Conservation (phyloP, 2,888 invertebrate species). For the Trachelus tabidus region DNA sequence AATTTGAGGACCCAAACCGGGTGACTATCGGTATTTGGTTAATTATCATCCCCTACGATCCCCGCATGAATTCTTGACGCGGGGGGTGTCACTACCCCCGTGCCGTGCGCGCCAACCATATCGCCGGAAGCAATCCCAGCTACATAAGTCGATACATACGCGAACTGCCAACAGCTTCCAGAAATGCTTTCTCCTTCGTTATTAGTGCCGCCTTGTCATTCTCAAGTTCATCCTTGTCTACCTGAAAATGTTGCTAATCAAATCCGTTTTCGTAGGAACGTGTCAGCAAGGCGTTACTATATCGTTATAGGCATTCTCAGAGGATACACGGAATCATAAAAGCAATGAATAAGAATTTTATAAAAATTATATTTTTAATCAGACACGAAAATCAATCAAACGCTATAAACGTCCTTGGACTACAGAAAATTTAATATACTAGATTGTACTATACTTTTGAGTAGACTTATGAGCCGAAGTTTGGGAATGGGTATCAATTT, state of each 20-base stretch:
- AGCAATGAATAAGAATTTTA: neutral
- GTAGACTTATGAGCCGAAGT: neutral
- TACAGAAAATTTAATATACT: neutral
- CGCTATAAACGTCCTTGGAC: neutral
- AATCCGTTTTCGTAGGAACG: neutral
- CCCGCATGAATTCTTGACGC: slow-evolving; percentile 65
- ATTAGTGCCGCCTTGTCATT: neutral
- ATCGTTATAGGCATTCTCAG: neutral
- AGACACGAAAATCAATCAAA: neutral
- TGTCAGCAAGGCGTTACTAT: neutral
- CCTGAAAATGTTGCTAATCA: neutral
- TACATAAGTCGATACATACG: slow-evolving; percentile 28
- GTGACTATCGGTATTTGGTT: slow-evolving; percentile 65
- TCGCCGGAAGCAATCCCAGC: slow-evolving; percentile 59
- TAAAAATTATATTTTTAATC: neutral
- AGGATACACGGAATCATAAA: neutral
- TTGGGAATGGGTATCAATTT: neutral
- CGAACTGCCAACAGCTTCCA: neutral
- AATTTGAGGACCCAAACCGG: slow-evolving; percentile 34
- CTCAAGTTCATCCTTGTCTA: neutral
- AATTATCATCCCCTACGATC: slow-evolving; percentile 61
- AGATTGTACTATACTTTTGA: neutral
- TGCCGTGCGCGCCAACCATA: slow-evolving; percentile 64
- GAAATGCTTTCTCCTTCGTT: neutral
- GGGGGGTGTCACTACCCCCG: slow-evolving; percentile 60